These are phyloP conservation scores for Sisor rabdophorus DNA, from an alignment of 2,113 vertebrate species.

Conservation along the genomic window DNA sequence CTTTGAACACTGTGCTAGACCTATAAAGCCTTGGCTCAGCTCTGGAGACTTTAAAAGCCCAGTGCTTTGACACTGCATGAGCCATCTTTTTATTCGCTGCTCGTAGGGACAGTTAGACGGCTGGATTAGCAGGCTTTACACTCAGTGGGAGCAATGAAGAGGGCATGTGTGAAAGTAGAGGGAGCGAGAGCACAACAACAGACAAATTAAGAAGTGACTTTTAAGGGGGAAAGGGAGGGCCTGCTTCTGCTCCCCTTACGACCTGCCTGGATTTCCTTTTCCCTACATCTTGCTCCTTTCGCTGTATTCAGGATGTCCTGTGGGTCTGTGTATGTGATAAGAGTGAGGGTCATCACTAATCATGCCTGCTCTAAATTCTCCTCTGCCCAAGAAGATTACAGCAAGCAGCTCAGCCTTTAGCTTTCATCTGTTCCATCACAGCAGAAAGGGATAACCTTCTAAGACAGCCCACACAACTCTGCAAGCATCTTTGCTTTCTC, in stretches of 20 bases:
- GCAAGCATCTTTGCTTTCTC: not conserved
- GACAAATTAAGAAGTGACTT: conserved; percentile 39
- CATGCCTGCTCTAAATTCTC: conserved; percentile 73
- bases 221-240: not conserved
- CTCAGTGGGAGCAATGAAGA: conserved; percentile 13
- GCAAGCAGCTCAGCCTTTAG: conserved; percentile 40
- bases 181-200: not conserved
- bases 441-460: conserved; percentile 24
- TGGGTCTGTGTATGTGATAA: conserved; percentile 55
- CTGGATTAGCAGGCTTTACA: conserved; percentile 37
- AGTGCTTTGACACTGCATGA: conserved; percentile 18
- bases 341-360: conserved; percentile 66
- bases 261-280: conserved; percentile 3
- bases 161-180: conserved; percentile 2
- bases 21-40: conserved; percentile 13
- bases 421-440: conserved; percentile 49
- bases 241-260: not conserved
- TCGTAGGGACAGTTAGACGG: conserved; percentile 28
- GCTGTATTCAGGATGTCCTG: conserved; percentile 20
- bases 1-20: not conserved
- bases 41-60: conserved; percentile 35
- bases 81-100: conserved; percentile 21
- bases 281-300: conserved; percentile 22
- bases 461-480: conserved; percentile 6
- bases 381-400: conserved; percentile 68